Percentiles rank a stretch among this genome's conserved stretches.
Conservation (phyloP, 2,797 vertebrate genomes). For the Propithecus deckenii region DNA sequence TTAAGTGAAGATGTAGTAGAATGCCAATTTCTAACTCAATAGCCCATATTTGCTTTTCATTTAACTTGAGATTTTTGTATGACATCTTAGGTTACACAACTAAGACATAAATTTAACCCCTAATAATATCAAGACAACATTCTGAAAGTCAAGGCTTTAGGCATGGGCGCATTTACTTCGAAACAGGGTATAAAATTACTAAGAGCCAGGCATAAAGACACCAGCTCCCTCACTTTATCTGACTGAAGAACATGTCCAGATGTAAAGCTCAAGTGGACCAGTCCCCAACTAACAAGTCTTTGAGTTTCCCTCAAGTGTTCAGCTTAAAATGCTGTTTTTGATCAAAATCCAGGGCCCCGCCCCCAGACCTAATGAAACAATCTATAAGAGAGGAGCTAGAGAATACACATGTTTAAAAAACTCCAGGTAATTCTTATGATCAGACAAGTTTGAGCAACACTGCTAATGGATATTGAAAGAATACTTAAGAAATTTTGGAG, state of each 20-base stretch:
- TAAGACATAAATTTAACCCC: constrained; percentile 23
- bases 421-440: constrained; percentile 1
- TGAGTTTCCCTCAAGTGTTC: constrained; percentile 41
- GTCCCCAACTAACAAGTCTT: neutral
- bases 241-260: neutral
- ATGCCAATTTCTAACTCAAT: constrained; percentile 12
- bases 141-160: constrained; percentile 20
- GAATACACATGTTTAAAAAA: constrained; percentile 23
- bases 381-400: neutral
- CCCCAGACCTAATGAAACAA: neutral
- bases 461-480: neutral
- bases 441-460: neutral
- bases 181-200: neutral
- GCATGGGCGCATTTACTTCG: neutral
- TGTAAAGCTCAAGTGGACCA: neutral
- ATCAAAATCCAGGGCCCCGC: neutral
- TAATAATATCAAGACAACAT: constrained; percentile 39
- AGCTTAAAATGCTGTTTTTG: neutral
- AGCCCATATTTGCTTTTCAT: constrained; percentile 14
- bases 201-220: neutral
- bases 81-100: constrained; percentile 18
- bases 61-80: constrained; percentile 16
- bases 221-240: neutral
- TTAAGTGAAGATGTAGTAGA: neutral
- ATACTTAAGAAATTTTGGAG: neutral